Evolutionary conservation across 2,888 invertebrate species (phyloP).

Genomic region (Hirtodrosophila duncani): DNA sequence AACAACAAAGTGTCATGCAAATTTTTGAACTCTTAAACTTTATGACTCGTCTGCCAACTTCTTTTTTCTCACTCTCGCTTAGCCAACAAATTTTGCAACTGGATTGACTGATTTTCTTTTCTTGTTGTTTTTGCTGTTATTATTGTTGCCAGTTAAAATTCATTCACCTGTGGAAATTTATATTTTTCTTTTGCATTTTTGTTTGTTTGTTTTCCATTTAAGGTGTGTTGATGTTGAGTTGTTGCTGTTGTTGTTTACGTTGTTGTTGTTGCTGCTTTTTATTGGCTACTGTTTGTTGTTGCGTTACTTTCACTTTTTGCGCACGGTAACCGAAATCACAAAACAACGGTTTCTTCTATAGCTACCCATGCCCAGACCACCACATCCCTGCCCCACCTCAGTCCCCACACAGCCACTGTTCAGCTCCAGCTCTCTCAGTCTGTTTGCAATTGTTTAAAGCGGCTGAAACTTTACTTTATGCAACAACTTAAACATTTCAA

Average conservation of each 20-base stretch:
- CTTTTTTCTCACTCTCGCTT: not conserved
- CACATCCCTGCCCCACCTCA: not conserved
- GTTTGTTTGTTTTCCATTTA: constrained; percentile 35
- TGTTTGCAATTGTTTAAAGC: constrained; percentile 47
- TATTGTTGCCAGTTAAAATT: constrained; percentile 53
- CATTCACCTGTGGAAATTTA: constrained; percentile 69
- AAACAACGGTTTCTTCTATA: constrained; percentile 64
- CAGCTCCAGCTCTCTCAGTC: constrained; percentile 16
- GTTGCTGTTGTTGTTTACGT: constrained; percentile 32
- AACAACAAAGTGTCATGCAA: constrained; percentile 17
- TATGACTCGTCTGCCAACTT: not conserved
- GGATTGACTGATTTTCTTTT: too few species aligned
- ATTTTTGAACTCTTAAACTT: constrained; percentile 54
- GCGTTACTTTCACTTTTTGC: constrained; percentile 67
- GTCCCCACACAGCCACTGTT: not conserved
- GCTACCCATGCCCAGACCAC: not conserved
- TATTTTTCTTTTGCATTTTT: constrained; percentile 24
- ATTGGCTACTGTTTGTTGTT: constrained; percentile 64
- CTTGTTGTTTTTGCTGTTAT: constrained; percentile 10
- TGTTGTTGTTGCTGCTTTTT: too few species aligned
- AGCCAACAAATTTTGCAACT: too few species aligned
- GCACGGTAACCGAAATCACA: constrained; percentile 43
- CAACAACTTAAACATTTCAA: constrained; percentile 66
- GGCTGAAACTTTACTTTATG: constrained; percentile 54
- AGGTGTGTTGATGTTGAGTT: constrained; percentile 18